Evolutionary conservation across 2,797 vertebrate species (phyloP).

Genomic region (Spinus pinus): DNA sequence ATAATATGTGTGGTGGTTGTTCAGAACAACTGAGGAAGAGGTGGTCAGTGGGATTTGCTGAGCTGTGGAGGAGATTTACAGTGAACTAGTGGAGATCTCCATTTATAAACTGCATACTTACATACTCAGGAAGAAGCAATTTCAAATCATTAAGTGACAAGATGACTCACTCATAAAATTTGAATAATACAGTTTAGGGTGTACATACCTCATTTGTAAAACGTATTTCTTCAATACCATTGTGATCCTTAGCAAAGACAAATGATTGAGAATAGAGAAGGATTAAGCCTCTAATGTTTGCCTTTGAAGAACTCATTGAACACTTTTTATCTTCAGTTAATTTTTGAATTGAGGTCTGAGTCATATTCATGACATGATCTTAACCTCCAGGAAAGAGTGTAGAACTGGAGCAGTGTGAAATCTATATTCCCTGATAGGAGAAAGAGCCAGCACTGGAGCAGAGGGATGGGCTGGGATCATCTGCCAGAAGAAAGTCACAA

Average conservation of each 20-base stretch:
- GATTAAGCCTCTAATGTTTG: neutral
- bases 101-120: neutral
- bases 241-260: neutral
- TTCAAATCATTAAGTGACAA: neutral
- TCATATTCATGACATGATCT: neutral
- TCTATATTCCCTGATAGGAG: neutral
- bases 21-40: neutral
- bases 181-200: neutral
- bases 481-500: neutral
- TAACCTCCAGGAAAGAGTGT: neutral
- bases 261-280: neutral
- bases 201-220: neutral
- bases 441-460: neutral
- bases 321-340: neutral
- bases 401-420: neutral
- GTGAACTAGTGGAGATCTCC: neutral
- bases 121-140: neutral
- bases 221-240: rapidly evolving
- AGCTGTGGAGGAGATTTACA: neutral
- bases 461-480: neutral
- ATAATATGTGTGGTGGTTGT: neutral
- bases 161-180: neutral
- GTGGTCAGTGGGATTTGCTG: neutral
- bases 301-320: neutral
- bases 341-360: neutral